Evolutionary conservation across 2,888 invertebrate genomes (phyloP).

Genomic region (Chironomus riparius): DNA sequence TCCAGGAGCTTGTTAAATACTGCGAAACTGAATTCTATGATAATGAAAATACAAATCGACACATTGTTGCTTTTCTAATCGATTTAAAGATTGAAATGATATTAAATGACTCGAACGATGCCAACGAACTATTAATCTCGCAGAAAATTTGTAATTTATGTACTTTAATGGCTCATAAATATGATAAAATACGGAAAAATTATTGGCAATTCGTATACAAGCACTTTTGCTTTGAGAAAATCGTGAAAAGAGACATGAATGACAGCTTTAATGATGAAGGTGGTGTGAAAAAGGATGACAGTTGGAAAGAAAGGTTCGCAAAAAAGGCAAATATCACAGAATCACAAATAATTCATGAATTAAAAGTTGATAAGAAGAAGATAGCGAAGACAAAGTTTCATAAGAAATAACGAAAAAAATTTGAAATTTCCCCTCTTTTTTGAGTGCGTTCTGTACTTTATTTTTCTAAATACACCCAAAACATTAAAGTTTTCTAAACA

Average conservation of each 20-base stretch:
- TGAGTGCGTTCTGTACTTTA: too few species aligned
- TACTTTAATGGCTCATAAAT: slow-evolving; percentile 59
- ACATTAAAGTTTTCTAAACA: too few species aligned
- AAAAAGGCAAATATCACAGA: too few species aligned
- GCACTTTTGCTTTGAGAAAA: slow-evolving; percentile 41
- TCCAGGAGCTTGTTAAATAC: slow-evolving; percentile 39
- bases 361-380: too few species aligned
- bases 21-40: not conserved
- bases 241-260: not conserved
- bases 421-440: too few species aligned
- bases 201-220: slow-evolving; percentile 76
- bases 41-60: not conserved
- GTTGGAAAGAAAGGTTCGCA: too few species aligned
- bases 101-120: slow-evolving; percentile 44
- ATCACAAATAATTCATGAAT: too few species aligned
- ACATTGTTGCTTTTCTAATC: slow-evolving; percentile 71
- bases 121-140: slow-evolving; percentile 44
- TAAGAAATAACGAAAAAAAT: too few species aligned
- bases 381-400: too few species aligned
- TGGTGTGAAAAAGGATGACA: too few species aligned
- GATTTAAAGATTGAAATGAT: slow-evolving; percentile 71
- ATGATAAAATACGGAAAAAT: slow-evolving; percentile 73
- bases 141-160: slow-evolving; percentile 65
- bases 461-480: too few species aligned
- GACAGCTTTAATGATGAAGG: not conserved